phyloP scores from a whole-genome alignment of 2,888 invertebrate genomes.

The Thymelicus lineola region DNA sequence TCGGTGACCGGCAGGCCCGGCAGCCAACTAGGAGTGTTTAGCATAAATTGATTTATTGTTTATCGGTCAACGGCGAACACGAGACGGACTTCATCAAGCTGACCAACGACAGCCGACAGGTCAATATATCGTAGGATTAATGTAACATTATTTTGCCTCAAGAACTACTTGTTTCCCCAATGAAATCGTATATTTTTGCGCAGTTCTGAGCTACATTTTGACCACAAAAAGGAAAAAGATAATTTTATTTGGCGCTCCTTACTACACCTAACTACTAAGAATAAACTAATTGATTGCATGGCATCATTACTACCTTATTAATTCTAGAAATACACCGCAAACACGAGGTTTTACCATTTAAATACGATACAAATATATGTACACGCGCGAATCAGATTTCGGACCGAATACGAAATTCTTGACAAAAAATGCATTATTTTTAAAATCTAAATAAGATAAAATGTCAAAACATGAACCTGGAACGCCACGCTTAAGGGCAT shows the following conservation, averaged over 20 bases:
- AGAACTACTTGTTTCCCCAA: conserved; percentile 18
- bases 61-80: conserved; percentile 44
- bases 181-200: too few relatives aligned
- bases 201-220: not conserved
- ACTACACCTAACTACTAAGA: not conserved
- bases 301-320: too few relatives aligned
- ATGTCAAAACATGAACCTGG: not conserved
- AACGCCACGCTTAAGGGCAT: conserved; percentile 39
- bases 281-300: not conserved
- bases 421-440: too few relatives aligned
- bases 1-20: conserved; percentile 39
- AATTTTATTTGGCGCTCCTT: too few relatives aligned
- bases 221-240: not conserved
- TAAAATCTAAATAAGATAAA: not conserved
- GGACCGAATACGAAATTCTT: too few relatives aligned
- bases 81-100: conserved; percentile 42
- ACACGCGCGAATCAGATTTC: too few relatives aligned
- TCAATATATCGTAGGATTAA: conserved; percentile 43
- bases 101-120: conserved; percentile 41
- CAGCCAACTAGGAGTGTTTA: conserved; percentile 44
- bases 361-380: too few relatives aligned
- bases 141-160: conserved; percentile 14
- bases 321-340: too few relatives aligned
- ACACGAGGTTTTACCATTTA: too few relatives aligned
- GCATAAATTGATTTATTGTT: conserved; percentile 49